Conservation (phyloP, 2,888 invertebrate species). For the Cryptocephalus primarius region DNA sequence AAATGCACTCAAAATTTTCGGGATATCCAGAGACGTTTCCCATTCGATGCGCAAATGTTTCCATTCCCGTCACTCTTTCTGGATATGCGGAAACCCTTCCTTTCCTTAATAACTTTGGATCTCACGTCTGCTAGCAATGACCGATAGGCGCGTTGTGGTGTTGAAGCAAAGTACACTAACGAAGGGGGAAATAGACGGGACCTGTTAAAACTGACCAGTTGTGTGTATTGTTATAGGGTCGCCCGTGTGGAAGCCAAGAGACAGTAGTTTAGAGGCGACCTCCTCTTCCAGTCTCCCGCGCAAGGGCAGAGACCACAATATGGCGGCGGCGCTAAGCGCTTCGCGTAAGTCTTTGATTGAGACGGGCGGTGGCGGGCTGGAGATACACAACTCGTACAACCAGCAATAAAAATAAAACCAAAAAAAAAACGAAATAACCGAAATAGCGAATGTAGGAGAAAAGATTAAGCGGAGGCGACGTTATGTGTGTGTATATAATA, state of each 20-base stretch:
- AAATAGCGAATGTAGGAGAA: no score
- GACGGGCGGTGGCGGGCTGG: conserved; percentile 37
- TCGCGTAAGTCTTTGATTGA: conserved; percentile 48
- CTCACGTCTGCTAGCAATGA: no score
- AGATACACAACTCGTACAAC: conserved; percentile 36
- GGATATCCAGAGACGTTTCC: no score
- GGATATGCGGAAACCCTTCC: no score
- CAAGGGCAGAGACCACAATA: conserved; percentile 46
- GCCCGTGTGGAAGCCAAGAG: conserved; percentile 97
- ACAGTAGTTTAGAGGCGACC: conserved; percentile 55
- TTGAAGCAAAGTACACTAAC: no score
- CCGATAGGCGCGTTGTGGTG: no score
- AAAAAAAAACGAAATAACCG: neutral
- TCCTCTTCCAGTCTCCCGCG: conserved; percentile 46
- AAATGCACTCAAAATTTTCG: no score
- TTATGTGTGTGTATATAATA: neutral
- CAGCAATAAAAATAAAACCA: conserved; percentile 27
- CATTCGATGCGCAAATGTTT: no score
- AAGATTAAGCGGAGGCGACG: no score
- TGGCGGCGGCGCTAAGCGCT: conserved; percentile 42
- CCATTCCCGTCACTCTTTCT: no score
- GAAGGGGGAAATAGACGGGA: no score
- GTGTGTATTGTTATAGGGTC: conserved; percentile 72
- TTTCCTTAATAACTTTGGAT: no score
- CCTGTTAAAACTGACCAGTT: conserved; percentile 18